Base-by-base conservation (phyloP, 2,888 invertebrate genomes). In the Ophion costatus region DNA sequence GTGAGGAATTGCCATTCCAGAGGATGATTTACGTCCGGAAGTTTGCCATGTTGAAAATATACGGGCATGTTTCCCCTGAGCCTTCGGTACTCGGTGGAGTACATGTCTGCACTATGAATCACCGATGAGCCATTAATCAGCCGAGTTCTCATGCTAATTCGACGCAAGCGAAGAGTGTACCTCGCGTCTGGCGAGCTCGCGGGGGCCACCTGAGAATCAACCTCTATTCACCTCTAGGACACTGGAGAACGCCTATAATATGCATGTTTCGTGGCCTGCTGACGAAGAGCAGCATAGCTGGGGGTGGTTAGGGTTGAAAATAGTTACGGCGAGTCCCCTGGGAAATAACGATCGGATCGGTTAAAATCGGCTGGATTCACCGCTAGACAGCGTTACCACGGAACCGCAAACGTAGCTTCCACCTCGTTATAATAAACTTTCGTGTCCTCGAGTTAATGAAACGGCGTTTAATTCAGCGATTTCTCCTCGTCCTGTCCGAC, bases 81-180 rank as follows among this genome's bases (percentile, higher is more conserved):
- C 22, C 24, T 57, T 71, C 51, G 17, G 61, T 66, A 29, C 33
- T 59, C 29, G 14, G 42, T 64, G 45, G 42, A 74, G 42, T 59
- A 59, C 38, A 73, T 66, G 64, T 57, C 67, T 76, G 14, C 71
- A n/a, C 45, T 76, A 73, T 77, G 82, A 82, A 85, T 82, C 77
- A 86, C 86, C 85, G 85, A 82, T 84, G 86, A 77, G 82, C 84
- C 87, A 86, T 87, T 86, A 86, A 87, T 87, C 87, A 87, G 86
- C 69, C 81, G 83, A 73, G 81, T 77, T 84, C 69, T 82, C 82
- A 80, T 86, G 83, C 83, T 83, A 85, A 85, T 85, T 85, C 73
- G 80, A 82, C 82, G 85, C 82, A 85, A 82, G 80, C 45, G 42
- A 51, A 77, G 67, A 63, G 76, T 59, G 33, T 5, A 20, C 59